Evolutionary conservation across 2,113 vertebrate species (phyloP).

Genomic region (Girardinichthys multiradiatus): DNA sequence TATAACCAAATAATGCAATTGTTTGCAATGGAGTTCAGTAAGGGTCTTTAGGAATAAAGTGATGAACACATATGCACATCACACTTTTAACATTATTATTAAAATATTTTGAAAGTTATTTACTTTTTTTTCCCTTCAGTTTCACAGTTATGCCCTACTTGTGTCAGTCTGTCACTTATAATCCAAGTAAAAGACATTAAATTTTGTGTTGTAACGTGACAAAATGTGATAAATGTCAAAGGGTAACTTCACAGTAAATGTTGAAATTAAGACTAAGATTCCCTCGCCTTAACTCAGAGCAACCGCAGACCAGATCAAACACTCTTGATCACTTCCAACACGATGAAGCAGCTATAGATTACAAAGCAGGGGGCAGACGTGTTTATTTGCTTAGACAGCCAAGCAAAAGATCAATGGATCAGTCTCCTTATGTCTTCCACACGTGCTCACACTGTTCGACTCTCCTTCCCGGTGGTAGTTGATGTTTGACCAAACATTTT

Average conservation of each 20-base stretch:
- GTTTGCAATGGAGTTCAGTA: too few species aligned
- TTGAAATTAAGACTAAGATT: not conserved
- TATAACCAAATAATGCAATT: too few species aligned
- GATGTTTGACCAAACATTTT: slow-evolving; percentile 54
- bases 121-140: not conserved
- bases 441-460: slow-evolving; percentile 13
- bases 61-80: not conserved
- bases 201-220: not conserved
- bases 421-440: slow-evolving; percentile 8
- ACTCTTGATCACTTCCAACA: not conserved
- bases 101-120: not conserved
- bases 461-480: slow-evolving; percentile 39
- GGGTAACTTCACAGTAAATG: not conserved
- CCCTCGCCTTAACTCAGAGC: not conserved
- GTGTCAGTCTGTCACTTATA: not conserved
- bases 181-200: not conserved
- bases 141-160: not conserved
- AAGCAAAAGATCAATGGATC: not conserved
- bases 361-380: not conserved
- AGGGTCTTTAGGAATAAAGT: too few species aligned
- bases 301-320: slow-evolving; percentile 58
- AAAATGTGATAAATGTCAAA: not conserved
- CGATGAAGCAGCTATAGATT: slow-evolving; percentile 8
- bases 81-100: too few species aligned
- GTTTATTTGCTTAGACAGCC: slow-evolving; percentile 8